Evolutionary conservation across 2,888 invertebrate species (phyloP), one percentile per base, ranked within the genome.

Genomic region (Lissonota sp.): DNA sequence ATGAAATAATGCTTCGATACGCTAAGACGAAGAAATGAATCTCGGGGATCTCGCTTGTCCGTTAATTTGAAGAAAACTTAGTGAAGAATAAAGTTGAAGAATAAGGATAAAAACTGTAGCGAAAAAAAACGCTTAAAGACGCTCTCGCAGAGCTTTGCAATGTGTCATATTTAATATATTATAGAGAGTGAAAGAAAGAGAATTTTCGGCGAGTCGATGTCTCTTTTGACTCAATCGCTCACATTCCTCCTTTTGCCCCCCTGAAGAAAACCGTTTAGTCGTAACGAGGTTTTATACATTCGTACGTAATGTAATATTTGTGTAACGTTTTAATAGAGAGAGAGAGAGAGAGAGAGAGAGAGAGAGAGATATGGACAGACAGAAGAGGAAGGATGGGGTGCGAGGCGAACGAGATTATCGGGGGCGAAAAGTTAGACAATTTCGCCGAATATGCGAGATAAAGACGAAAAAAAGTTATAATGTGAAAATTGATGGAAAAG

Each of bases 261-360:
- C n/a, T 26, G 26, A 26, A 2, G 26, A 26, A 42, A 49, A 40
- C 75, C 67, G 85, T 87, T 88, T 89, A 90, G 89, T 86, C 87
- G 86, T 90, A 90, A 89, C 85, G 87, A 91, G 87, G 89, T 92
- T 92, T 92, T 92, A 92, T 92, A 92, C 92, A 92, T 92, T 92
- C 92, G 90, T 92, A 92, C 88, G 87, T 89, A 74, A 88, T 88
- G 86, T 90, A 90, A 90, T 88, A 83, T 79, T 75, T 87, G 89
- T 90, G 88, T 89, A 90, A 89, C 86, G 86, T 88, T 87, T 84
- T 88, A 87, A 86, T 86, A 86, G 84, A 83, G 85, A 85, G 75
- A 26, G 26, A 26, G 26, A 26, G 26, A 26, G 26, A 26, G 26
- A 26, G 3, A 26, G 26, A 26, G 26, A 26, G 26, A 26, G 26